A percentile compares a stretch with the other conserved stretches of the same genome.
These are phyloP conservation scores for Propithecus deckenii DNA, from an alignment of 2,797 vertebrate species.

Conservation along the genomic window DNA sequence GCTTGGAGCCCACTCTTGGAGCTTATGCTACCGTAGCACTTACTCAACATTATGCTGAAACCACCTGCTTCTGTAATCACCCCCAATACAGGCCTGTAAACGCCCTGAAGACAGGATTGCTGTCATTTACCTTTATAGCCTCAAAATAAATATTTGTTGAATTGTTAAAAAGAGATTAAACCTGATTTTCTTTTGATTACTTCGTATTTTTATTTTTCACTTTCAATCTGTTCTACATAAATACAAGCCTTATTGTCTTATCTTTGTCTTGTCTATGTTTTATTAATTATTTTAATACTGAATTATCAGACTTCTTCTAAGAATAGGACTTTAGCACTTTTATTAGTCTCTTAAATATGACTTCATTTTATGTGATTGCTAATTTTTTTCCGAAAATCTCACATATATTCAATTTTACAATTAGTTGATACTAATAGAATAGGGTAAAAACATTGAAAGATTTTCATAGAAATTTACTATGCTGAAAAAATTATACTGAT, in stretches of 20 bases:
- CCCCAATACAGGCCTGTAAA: background rate
- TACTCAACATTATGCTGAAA: background rate
- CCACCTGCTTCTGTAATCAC: background rate
- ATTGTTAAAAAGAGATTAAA: background rate
- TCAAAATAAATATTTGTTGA: background rate
- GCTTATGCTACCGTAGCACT: background rate
- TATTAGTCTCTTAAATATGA: background rate
- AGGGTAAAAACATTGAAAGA: background rate
- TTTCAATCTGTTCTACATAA: background rate
- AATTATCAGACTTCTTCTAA: background rate
- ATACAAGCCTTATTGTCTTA: background rate
- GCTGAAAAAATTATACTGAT: background rate
- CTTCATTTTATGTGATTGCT: background rate
- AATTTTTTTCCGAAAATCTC: background rate
- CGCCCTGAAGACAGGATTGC: background rate
- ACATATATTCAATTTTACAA: background rate
- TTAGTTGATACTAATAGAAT: background rate
- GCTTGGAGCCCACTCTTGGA: background rate
- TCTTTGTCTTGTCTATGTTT: background rate
- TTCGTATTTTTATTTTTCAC: constrained; percentile 3
- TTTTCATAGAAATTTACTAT: background rate
- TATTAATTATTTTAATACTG: background rate
- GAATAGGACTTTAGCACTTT: background rate
- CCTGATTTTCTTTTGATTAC: background rate
- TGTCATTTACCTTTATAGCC: background rate